Evolutionary conservation across 2,113 vertebrate species (phyloP).

Genomic region (Pandion haliaetus): DNA sequence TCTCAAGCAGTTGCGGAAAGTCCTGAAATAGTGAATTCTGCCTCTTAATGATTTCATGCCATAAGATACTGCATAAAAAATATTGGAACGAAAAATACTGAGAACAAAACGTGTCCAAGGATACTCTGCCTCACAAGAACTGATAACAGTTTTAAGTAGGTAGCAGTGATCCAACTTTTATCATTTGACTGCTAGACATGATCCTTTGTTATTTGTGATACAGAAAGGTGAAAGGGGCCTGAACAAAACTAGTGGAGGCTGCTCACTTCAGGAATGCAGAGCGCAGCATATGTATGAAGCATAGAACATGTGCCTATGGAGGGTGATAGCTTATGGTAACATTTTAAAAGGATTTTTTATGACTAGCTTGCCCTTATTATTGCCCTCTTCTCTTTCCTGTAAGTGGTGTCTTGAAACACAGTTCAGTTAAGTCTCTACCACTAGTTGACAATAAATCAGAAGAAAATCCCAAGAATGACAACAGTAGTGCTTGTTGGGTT

Average conservation of each 20-base stretch:
- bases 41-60: background rate
- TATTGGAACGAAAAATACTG: background rate
- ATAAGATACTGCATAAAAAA: background rate
- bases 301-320: background rate
- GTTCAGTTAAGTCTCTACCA: background rate
- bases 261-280: background rate
- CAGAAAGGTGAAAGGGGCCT: background rate
- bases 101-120: slow-evolving; percentile 28
- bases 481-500: background rate
- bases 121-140: slow-evolving; percentile 43
- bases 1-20: background rate
- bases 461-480: background rate
- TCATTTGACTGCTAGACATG: background rate
- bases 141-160: slow-evolving; percentile 60
- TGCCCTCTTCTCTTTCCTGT: background rate
- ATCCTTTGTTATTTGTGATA: background rate
- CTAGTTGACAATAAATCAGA: background rate
- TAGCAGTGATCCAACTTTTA: slow-evolving; percentile 39
- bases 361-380: background rate
- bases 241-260: background rate
- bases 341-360: background rate
- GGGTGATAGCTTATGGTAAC: background rate
- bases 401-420: background rate
- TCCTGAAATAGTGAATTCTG: slow-evolving; percentile 9
- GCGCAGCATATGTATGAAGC: background rate